Conservation (phyloP, 2,113 vertebrate species). For the Nothobranchius kuhntae region DNA sequence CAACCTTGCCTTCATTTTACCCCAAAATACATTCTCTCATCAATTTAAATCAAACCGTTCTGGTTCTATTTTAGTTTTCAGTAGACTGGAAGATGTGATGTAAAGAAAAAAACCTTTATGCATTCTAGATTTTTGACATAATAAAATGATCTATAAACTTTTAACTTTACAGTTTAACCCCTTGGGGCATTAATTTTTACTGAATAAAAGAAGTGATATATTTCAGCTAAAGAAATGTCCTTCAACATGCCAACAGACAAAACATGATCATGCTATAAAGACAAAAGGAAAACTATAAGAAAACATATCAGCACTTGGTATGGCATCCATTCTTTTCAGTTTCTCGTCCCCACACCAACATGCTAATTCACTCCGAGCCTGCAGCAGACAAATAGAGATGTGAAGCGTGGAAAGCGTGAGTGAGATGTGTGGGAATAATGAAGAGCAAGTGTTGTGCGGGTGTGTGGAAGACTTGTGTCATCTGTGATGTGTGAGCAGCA, state of each 20-base stretch:
- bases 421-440: constrained; percentile 62
- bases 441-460: constrained; percentile 66
- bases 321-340: constrained; percentile 9
- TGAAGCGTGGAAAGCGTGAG: constrained; percentile 52
- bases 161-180: too few relatives aligned
- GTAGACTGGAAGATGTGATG: too few relatives aligned
- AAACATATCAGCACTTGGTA: constrained; percentile 3
- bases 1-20: too few relatives aligned
- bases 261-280: not conserved
- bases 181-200: too few relatives aligned
- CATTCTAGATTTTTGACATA: too few relatives aligned
- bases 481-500: constrained; percentile 69
- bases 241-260: not conserved
- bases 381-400: constrained; percentile 40
- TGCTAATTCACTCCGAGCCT: constrained; percentile 12
- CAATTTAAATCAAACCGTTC: too few relatives aligned
- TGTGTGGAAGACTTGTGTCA: constrained; percentile 74
- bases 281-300: not conserved
- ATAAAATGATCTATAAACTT: too few relatives aligned
- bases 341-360: constrained; percentile 5
- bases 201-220: too few relatives aligned
- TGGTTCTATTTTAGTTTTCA: too few relatives aligned
- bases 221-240: not conserved
- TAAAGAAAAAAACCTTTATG: too few relatives aligned
- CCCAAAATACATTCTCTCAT: too few relatives aligned